Conservation (phyloP, 1,140 invertebrate species). For the Delia radicum region DNA sequence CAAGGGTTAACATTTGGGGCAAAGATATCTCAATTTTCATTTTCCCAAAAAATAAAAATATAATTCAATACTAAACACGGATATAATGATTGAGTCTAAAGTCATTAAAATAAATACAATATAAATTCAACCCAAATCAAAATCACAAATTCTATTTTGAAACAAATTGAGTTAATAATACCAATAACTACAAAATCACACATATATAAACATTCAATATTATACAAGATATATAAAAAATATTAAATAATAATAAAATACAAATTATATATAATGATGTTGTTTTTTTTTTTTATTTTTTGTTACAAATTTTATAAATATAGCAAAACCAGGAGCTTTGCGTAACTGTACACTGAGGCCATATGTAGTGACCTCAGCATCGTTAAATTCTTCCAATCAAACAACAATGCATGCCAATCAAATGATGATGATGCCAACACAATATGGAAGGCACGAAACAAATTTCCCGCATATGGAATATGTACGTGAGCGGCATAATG, state of each 20-base stretch:
- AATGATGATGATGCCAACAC: slow-evolving; percentile 48
- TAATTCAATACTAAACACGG: too few relatives aligned
- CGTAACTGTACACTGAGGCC: slow-evolving; percentile 78
- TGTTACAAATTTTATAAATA: slow-evolving; percentile 9
- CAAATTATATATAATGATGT: slow-evolving; percentile 19
- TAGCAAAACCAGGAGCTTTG: slow-evolving; percentile 76
- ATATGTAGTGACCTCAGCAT: slow-evolving; percentile 54
- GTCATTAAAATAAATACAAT: too few relatives aligned
- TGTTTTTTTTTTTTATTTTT: not conserved
- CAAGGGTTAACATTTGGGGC: too few relatives aligned
- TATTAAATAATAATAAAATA: slow-evolving; percentile 17
- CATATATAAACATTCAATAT: not conserved
- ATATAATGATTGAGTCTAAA: too few relatives aligned
- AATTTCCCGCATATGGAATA: slow-evolving; percentile 56
- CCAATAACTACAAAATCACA: slow-evolving; percentile 5
- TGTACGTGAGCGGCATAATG: slow-evolving; percentile 53
- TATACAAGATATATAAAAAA: not conserved
- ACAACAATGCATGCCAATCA: slow-evolving; percentile 56
- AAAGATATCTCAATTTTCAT: too few relatives aligned
- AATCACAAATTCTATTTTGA: not conserved
- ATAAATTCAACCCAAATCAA: too few relatives aligned
- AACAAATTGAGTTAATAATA: slow-evolving; percentile 19
- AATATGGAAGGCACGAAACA: slow-evolving; percentile 54
- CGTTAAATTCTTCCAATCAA: slow-evolving; percentile 55
- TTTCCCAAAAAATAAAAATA: too few relatives aligned